These are phyloP conservation scores for Pelobates cultripes DNA, from an alignment of 2,797 vertebrate species.

Conservation along the genomic window DNA sequence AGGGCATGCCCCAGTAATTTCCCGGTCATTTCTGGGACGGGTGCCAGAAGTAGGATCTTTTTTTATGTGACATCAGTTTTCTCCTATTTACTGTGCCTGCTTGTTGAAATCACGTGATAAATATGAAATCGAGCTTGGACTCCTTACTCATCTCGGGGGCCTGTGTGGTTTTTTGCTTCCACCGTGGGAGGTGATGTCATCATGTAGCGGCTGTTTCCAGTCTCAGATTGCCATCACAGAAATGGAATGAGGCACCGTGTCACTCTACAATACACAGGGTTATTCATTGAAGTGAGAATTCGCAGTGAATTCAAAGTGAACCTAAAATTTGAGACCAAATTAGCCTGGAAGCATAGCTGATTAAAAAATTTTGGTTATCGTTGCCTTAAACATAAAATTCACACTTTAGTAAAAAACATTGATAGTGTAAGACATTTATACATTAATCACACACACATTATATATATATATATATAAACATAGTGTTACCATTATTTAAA, in stretches of 20 bases:
- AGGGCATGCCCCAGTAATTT: constrained; percentile 27
- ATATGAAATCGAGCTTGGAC: constrained; percentile 50
- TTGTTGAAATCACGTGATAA: constrained; percentile 56
- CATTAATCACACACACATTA: too few species aligned
- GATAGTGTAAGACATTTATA: too few species aligned
- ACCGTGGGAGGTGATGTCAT: constrained; percentile 52
- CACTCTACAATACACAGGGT: constrained; percentile 11
- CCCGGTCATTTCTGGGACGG: constrained; percentile 20
- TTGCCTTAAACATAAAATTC: too few species aligned
- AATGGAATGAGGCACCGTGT: too few species aligned
- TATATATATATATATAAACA: too few species aligned
- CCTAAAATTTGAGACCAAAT: background rate
- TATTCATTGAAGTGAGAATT: background rate
- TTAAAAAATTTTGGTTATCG: too few species aligned
- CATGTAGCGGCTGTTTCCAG: constrained; percentile 38
- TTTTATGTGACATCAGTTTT: constrained; percentile 35
- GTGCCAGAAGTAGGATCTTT: constrained; percentile 39
- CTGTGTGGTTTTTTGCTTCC: constrained; percentile 47
- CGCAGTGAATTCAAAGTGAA: too few species aligned
- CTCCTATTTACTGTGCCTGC: constrained; percentile 51
- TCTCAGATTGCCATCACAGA: background rate
- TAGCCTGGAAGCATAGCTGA: too few species aligned
- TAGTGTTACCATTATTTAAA: too few species aligned
- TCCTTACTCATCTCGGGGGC: constrained; percentile 52
- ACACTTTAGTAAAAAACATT: too few species aligned